phyloP scores from a whole-genome alignment of 2,888 invertebrate genomes.

The Hymenopus coronatus region DNA sequence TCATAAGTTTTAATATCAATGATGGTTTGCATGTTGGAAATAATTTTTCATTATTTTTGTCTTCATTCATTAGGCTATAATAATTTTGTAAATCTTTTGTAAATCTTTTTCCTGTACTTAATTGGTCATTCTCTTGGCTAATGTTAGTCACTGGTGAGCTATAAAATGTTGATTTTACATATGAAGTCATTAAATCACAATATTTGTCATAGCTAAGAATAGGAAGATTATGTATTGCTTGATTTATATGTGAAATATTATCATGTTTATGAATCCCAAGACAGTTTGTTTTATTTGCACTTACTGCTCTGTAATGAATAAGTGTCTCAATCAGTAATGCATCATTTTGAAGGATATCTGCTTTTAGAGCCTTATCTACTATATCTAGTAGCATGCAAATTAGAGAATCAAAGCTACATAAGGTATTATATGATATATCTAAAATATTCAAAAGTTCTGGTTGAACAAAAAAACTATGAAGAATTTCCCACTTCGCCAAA shows the following conservation, averaged over 20 bases:
- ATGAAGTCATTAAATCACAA: neutral
- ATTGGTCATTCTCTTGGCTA: neutral
- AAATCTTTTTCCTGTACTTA: neutral
- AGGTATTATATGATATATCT: neutral
- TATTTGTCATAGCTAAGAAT: neutral
- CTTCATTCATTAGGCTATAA: neutral
- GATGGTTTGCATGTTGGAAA: neutral
- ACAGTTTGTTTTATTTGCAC: neutral
- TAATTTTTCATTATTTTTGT: neutral
- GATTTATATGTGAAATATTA: neutral
- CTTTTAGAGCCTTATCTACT: neutral
- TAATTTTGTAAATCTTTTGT: neutral
- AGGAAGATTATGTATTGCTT: neutral
- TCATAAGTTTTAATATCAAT: neutral
- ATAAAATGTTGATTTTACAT: neutral
- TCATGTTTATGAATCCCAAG: neutral
- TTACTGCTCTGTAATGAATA: neutral
- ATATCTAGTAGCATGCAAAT: neutral
- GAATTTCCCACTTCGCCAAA: neutral
- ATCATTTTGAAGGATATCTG: neutral
- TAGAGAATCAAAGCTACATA: neutral
- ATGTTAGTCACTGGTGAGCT: neutral
- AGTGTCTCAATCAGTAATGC: neutral
- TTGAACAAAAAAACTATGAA: neutral
- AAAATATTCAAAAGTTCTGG: neutral